phyloP scores from a whole-genome alignment of 2,113 vertebrate genomes.

The Hyperopisus bebe region DNA sequence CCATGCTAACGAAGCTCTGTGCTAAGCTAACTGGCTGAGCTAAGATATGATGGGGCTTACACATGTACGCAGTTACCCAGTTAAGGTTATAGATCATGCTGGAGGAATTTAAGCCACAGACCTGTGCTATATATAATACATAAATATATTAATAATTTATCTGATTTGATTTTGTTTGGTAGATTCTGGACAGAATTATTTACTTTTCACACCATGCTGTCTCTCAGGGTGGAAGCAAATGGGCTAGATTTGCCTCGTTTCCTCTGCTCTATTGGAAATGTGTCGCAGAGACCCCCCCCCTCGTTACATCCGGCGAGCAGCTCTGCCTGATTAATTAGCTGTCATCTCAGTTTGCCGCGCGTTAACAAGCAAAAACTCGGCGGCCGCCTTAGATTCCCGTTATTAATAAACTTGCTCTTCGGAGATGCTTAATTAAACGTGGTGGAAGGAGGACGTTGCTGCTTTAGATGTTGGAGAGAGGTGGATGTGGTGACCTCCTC shows the following conservation, averaged over 20 bases:
- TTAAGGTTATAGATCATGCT: neutral
- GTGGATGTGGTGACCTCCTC: neutral
- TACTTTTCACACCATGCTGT: neutral
- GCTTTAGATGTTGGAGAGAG: neutral
- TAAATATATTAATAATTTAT: neutral
- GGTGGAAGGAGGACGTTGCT: neutral
- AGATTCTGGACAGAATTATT: neutral
- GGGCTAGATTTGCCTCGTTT: neutral
- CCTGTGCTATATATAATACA: neutral
- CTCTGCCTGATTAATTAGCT: constrained; percentile 22
- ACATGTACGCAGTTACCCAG: neutral
- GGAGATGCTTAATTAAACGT: neutral
- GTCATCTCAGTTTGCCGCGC: neutral
- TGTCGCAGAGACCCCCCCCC: neutral
- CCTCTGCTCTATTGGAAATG: neutral
- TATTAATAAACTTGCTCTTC: neutral
- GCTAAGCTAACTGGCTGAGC: neutral
- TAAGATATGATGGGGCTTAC: neutral
- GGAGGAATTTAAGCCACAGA: neutral
- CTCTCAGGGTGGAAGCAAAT: neutral
- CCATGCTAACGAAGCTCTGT: neutral
- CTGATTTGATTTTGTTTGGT: neutral
- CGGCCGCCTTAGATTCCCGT: neutral
- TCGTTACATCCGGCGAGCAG: neutral
- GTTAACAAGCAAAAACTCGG: neutral